Evolutionary conservation across 2,797 vertebrate genomes (phyloP).

Genomic region (Syndactyla subalaris): DNA sequence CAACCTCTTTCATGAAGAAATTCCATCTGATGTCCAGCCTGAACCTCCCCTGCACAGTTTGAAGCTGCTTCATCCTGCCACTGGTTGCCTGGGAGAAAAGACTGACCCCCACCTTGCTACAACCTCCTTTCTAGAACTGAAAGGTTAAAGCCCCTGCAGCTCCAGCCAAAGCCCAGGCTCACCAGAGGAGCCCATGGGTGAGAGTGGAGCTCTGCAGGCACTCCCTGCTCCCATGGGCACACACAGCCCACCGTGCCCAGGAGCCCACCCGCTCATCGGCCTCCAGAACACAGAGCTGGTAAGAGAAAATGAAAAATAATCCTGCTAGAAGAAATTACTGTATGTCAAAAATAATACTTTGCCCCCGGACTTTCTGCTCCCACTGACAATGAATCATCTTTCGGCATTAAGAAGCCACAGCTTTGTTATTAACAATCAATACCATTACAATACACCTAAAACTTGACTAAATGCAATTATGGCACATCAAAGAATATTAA

Average conservation of each 20-base stretch:
- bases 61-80: neutral
- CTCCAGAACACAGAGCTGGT: neutral
- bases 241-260: neutral
- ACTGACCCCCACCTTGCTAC: neutral
- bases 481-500: neutral
- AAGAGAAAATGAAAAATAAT: neutral
- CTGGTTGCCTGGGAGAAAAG: neutral
- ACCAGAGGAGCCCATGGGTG: accelerated
- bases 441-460: slow-evolving; percentile 30
- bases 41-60: neutral
- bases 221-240: neutral
- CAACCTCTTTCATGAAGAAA: neutral
- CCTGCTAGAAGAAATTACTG: slow-evolving; percentile 19
- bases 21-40: neutral
- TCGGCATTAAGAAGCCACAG: slow-evolving; percentile 39
- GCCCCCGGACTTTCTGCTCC: slow-evolving; percentile 65
- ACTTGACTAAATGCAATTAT: neutral
- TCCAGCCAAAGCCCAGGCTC: neutral
- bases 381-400: slow-evolving; percentile 65
- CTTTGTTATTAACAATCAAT: slow-evolving; percentile 63
- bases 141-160: neutral
- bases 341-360: slow-evolving; percentile 42
- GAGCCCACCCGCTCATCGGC: neutral
- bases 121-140: too few relatives aligned
- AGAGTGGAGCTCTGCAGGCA: neutral